A percentile compares a stretch with the other conserved stretches of the same genome.
Conservation (phyloP, 2,113 vertebrate genomes). For the Urocitellus parryii region DNA sequence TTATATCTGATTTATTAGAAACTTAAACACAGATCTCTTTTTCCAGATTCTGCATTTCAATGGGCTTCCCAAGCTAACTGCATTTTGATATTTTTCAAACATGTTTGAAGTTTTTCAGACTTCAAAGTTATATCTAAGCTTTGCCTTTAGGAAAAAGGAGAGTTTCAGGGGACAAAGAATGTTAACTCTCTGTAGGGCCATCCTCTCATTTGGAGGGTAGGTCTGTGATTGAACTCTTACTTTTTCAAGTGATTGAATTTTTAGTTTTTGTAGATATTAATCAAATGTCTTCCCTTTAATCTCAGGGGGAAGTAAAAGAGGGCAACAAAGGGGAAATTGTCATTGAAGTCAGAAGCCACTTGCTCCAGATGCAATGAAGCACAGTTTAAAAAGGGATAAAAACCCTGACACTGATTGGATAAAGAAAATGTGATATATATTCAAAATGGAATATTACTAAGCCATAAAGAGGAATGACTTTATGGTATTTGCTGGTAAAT, state of each 20-base stretch:
- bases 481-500: too few relatives aligned
- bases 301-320: neutral
- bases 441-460: too few relatives aligned
- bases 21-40: neutral
- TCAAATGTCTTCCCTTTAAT: neutral
- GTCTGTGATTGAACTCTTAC: neutral
- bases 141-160: neutral
- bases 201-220: neutral
- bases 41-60: neutral
- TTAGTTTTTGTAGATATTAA: neutral
- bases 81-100: neutral
- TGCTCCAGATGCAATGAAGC: neutral
- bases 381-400: neutral
- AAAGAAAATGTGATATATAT: too few relatives aligned
- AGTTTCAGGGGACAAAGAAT: neutral
- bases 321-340: neutral
- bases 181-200: neutral
- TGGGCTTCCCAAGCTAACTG: neutral
- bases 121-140: neutral
- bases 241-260: neutral
- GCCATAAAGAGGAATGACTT: too few relatives aligned
- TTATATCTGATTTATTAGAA: neutral
- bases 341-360: neutral
- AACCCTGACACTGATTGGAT: neutral
- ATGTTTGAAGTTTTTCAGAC: constrained; percentile 24